These are phyloP conservation scores for Zophobas atratus DNA, from an alignment of 1,140 invertebrate genomes.

Conservation along the genomic window DNA sequence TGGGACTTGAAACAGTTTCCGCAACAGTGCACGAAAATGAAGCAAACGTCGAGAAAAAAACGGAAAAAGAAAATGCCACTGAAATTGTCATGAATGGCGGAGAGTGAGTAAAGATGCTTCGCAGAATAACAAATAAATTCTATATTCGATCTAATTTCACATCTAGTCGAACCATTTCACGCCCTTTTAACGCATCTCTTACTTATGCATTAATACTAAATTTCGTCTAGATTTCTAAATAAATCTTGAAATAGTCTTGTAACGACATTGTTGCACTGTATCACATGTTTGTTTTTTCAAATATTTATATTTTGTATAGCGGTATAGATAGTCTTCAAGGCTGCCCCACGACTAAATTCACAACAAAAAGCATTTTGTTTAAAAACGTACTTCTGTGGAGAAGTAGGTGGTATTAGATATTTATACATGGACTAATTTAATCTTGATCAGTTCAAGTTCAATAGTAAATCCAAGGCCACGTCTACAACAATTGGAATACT, in stretches of 20 bases:
- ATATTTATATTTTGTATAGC: slow-evolving; percentile 31
- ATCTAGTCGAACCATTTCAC: slow-evolving; percentile 15
- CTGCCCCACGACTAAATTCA: not conserved
- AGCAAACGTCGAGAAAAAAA: slow-evolving; percentile 15
- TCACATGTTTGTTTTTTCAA: slow-evolving; percentile 18
- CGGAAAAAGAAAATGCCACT: slow-evolving; percentile 10
- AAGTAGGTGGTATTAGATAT: no score
- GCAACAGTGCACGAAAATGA: slow-evolving; percentile 29
- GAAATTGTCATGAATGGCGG: slow-evolving; percentile 19
- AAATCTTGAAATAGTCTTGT: not conserved
- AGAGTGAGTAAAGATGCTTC: slow-evolving; percentile 32
- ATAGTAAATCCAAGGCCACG: no score
- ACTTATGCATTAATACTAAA: slow-evolving; percentile 4
- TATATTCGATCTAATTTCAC: not conserved
- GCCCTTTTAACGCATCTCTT: slow-evolving; percentile 4
- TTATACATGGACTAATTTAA: no score
- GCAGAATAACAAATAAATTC: slow-evolving; percentile 17
- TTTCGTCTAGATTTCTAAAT: not conserved
- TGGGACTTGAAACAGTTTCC: slow-evolving; percentile 10
- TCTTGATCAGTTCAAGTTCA: no score
- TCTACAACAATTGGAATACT: no score
- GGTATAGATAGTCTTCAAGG: slow-evolving; percentile 19
- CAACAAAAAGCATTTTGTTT: not conserved
- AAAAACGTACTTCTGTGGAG: no score
- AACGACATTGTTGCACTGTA: not conserved